Base-by-base conservation (phyloP, 1,140 invertebrate species). In the Phocides pigmalion region DNA sequence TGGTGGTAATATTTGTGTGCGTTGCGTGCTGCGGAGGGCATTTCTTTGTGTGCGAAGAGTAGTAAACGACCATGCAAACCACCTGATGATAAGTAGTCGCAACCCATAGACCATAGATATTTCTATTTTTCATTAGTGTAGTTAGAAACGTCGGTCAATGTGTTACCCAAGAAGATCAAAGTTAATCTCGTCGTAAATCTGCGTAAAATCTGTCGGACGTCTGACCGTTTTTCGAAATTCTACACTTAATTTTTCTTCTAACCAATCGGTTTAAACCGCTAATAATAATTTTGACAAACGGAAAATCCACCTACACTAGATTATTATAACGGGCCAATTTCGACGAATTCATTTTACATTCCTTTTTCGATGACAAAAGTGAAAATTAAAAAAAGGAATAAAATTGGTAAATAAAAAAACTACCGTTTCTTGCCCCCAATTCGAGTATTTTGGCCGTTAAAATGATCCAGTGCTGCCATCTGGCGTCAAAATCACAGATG, bases 401-500 rank as follows among this genome's bases (percentile, higher is more conserved):
- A 16, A 53, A 12, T 20, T 0, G 22, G 6, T 3, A 15, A 11
- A 19, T 12, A 9, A 39, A 37, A 20, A 12, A 19, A 53, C 4
- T 39, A 17, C 28, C 17, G 39, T 42, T 11, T 15, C 22, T 59
- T 46, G 53, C 56, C 42, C 12, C 41, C 25, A 11, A 32, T 35
- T 14, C 56, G 46, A 47, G 42, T 47, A 25, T 59, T 56, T 58
- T 19, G 14, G 54, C 54, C 54, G 16, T 19, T 44, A 9, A 46
- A 59, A 56, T 54, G 14, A 28, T 50, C 58, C 65, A 70, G 65
- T 70, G 65, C 68, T 68, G 70, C 68, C 75, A 71, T 64, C 58
- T 69, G 74, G 76, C 76, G 64, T 81, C 74, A 76, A 82, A 82
- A 81, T 82, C 79, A 82, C 79, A 81, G 79, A 77, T 80, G 71